These are phyloP conservation scores for Halictus rubicundus DNA, from an alignment of 1,140 invertebrate species.

Conservation along the genomic window DNA sequence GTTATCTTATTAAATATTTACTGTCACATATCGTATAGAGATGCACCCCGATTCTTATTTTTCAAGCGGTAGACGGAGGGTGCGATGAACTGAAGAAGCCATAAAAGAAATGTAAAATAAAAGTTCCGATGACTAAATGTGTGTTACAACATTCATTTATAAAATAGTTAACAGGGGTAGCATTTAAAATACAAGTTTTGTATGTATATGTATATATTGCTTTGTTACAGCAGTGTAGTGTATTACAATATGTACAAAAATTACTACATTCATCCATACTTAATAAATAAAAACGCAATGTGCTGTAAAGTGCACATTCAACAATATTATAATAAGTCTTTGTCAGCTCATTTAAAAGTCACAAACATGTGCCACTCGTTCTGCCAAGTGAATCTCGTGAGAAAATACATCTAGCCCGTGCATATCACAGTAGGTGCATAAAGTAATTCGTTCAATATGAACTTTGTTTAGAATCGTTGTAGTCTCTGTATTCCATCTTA, in stretches of 20 bases:
- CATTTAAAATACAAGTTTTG: constrained; percentile 1
- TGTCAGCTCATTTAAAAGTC: neutral
- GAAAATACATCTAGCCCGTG: constrained; percentile 30
- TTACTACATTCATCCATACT: constrained; percentile 27
- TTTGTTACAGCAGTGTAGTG: constrained; percentile 56
- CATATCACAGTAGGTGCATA: constrained; percentile 33
- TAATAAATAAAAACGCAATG: constrained; percentile 41
- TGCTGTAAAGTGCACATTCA: constrained; percentile 40
- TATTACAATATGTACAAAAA: constrained; percentile 68
- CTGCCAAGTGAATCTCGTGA: constrained; percentile 2
- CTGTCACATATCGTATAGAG: too few relatives aligned
- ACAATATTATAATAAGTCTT: neutral
- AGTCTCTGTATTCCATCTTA: constrained; percentile 6
- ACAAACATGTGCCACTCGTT: neutral
- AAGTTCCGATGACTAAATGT: too few relatives aligned
- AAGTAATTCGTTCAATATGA: constrained; percentile 30
- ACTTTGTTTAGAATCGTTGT: constrained; percentile 19
- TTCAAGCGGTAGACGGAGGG: too few relatives aligned
- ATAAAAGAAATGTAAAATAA: too few relatives aligned
- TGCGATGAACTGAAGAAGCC: too few relatives aligned
- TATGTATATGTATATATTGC: constrained; percentile 2
- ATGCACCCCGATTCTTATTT: too few relatives aligned
- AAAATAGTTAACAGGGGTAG: neutral
- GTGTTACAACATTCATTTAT: neutral
- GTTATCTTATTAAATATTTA: neutral